Evolutionary conservation across 2,888 invertebrate species (phyloP).

Genomic region (Andrena hattorfiana): DNA sequence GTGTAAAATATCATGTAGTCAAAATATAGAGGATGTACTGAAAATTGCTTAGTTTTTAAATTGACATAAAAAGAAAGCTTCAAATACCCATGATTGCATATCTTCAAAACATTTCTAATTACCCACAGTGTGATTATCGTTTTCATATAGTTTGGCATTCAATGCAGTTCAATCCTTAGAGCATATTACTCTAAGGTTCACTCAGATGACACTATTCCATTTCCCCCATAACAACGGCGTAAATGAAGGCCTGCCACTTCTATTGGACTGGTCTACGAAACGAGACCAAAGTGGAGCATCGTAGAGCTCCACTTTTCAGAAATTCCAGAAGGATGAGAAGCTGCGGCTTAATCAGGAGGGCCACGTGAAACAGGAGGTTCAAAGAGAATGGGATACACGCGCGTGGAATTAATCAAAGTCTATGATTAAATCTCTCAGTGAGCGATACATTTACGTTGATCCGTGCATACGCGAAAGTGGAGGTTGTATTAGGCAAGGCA

Average conservation of each 20-base stretch:
- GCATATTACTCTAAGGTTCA: not conserved
- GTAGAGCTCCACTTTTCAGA: not conserved
- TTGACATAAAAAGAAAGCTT: too few species aligned
- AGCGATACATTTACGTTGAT: conserved; percentile 8
- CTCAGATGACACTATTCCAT: not conserved
- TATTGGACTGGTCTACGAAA: not conserved
- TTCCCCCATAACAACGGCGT: not conserved
- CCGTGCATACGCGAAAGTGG: not conserved
- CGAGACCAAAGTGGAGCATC: not conserved
- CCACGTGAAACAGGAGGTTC: conserved; percentile 29
- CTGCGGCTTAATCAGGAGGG: conserved; percentile 29
- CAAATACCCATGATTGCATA: too few species aligned
- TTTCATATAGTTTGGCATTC: too few species aligned
- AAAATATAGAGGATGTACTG: too few species aligned
- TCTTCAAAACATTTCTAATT: too few species aligned
- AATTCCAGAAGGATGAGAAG: conserved; percentile 10
- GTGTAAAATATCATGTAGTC: too few species aligned
- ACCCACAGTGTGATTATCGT: too few species aligned
- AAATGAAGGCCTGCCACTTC: not conserved
- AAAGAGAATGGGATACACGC: conserved; percentile 45
- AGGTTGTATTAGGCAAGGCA: not conserved
- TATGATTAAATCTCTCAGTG: conserved; percentile 44
- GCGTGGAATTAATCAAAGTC: conserved; percentile 29
- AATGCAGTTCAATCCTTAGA: too few species aligned
- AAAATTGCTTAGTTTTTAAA: too few species aligned